Percentiles rank a stretch among this genome's conserved stretches.
These are phyloP conservation scores for Tringa solitaria DNA, from an alignment of 2,113 vertebrate species.

Conservation along the genomic window DNA sequence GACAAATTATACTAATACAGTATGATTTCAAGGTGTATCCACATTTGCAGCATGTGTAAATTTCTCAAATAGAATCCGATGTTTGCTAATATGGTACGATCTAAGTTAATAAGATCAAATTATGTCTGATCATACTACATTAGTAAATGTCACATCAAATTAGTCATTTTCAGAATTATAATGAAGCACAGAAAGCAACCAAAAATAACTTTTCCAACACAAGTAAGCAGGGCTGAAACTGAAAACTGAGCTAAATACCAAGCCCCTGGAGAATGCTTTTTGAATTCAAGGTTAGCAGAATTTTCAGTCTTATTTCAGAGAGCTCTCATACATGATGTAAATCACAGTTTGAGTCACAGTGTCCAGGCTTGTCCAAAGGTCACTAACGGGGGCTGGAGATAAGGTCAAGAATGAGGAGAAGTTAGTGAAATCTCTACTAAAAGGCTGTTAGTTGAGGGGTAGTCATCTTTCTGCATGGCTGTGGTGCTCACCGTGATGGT, in stretches of 20 bases:
- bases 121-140: slow-evolving; percentile 73
- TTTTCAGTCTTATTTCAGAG: not conserved
- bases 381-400: not conserved
- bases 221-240: slow-evolving; percentile 44
- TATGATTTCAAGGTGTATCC: slow-evolving; percentile 66
- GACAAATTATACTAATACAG: slow-evolving; percentile 55
- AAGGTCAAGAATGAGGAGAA: not conserved
- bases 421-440: not conserved
- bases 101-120: slow-evolving; percentile 75
- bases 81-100: slow-evolving; percentile 71
- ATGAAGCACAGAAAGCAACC: slow-evolving; percentile 60
- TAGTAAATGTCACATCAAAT: slow-evolving; percentile 74
- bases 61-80: slow-evolving; percentile 68
- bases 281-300: not conserved
- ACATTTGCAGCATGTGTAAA: slow-evolving; percentile 35
- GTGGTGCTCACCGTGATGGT: not conserved
- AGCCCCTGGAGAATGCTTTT: not conserved
- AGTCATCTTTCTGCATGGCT: not conserved
- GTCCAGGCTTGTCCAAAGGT: not conserved
- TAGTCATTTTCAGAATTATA: slow-evolving; percentile 64
- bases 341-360: not conserved
- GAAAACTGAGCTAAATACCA: not conserved
- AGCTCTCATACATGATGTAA: not conserved
- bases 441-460: not conserved
- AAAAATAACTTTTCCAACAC: slow-evolving; percentile 68